Base-by-base conservation (phyloP, 2,113 vertebrate species). In the Ancistrus triradiatus region DNA sequence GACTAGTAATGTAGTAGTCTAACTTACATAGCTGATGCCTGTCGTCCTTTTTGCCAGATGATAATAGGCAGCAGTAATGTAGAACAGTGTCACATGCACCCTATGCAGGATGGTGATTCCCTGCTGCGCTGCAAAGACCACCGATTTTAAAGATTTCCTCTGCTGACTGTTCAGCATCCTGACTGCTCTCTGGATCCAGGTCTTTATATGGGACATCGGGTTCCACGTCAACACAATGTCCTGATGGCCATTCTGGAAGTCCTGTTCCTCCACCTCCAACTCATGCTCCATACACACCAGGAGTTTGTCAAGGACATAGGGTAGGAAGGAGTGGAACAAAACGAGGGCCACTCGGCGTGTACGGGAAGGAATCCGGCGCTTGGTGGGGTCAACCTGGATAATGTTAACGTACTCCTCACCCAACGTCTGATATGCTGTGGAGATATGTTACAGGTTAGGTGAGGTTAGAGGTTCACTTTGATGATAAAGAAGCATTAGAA, bases 371-470 rank as follows among this genome's bases (percentile, higher is more conserved):
- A 99, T 83, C 0, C 44, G 83, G 1, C 66, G 83, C 69, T 66
- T 79, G 7, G 81, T 88, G 0, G 89, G 82, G 74, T 94, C 95
- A 8, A 99, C 93, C 77, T 98, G 95, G 11, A 99, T 21, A 3
- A 97, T 75, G 64, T 80, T 87, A 1, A 95, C 95, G 0, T 98
- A 98, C 65, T 99, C 96, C 59, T 99, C 96, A 0, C 96, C 96
- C 14, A 98, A 90, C 0, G 95, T 97, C 77, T 99, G 95, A 69
- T 89, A 93, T 58, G 94, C 96, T 98, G 51, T 1, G 17, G 6
- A 40, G 43, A n/a, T 53, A 13, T 27, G 14, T 7, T 33, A n/a
- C 1, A 9, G 9, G 31, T 46, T 37, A 11, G 4, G n/a, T 25
- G 3, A n/a, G 19, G 2, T 42, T 11, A 52, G 25, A 44, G 21